These are phyloP conservation scores for Scaptomyza caliginosa DNA, from an alignment of 2,888 invertebrate species.

Conservation along the genomic window DNA sequence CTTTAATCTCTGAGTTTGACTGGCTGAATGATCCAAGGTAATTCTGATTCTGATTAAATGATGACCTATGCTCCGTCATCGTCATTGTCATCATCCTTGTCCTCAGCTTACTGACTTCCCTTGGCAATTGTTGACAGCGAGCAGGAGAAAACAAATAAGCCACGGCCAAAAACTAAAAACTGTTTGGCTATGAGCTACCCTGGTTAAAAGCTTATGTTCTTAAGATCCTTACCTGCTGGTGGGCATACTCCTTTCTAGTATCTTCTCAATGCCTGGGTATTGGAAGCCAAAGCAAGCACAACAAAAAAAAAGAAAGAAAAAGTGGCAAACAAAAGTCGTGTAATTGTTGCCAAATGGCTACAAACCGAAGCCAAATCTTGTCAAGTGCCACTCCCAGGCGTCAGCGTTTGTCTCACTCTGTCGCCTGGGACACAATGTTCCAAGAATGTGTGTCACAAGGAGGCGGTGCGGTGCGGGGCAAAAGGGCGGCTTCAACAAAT, in stretches of 20 bases:
- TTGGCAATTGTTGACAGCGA: conserved; percentile 13
- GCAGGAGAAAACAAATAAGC: conserved; percentile 21
- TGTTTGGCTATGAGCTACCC: conserved; percentile 1
- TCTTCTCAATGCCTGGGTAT: conserved; percentile 10
- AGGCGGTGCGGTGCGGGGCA: neutral
- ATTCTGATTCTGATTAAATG: conserved; percentile 48
- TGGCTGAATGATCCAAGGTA: conserved; percentile 12
- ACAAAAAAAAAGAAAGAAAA: too few species aligned
- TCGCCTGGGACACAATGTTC: neutral
- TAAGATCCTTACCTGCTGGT: neutral
- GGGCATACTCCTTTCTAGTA: neutral
- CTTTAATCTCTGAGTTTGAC: neutral
- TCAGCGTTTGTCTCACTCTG: neutral
- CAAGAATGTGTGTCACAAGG: conserved; percentile 20
- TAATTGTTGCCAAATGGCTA: conserved; percentile 68
- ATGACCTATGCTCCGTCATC: conserved; percentile 44
- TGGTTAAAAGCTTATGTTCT: neutral
- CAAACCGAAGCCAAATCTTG: conserved; percentile 56
- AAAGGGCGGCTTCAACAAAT: conserved; percentile 49
- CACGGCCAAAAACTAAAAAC: neutral
- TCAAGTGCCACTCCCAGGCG: conserved; percentile 24
- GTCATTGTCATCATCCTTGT: neutral
- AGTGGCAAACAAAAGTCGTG: conserved; percentile 55
- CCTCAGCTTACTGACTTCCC: conserved; percentile 10
- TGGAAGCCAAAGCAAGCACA: conserved; percentile 29